Evolutionary conservation across 2,113 vertebrate genomes (phyloP).

Genomic region (Stegastes partitus): DNA sequence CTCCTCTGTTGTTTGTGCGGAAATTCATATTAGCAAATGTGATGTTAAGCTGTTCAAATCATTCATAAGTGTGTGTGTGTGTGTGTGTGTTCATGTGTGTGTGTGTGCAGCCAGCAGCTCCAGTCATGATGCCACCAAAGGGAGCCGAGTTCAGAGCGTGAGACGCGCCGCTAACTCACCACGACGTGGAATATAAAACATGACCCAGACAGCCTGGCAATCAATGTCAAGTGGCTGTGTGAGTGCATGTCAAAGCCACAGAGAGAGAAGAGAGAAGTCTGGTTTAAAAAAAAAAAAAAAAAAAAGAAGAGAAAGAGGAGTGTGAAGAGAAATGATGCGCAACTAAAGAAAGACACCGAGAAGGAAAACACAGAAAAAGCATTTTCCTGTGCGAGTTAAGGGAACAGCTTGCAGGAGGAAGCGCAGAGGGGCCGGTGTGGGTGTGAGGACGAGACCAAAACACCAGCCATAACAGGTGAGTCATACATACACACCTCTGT

Average conservation of each 20-base stretch:
- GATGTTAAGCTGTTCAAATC: conserved; percentile 27
- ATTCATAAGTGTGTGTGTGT: neutral
- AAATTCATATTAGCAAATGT: conserved; percentile 30
- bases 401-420: conserved; percentile 65
- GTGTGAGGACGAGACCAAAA: conserved; percentile 64
- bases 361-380: conserved; percentile 26
- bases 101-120: neutral
- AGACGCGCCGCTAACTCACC: conserved; percentile 35
- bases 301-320: neutral
- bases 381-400: conserved; percentile 39
- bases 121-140: conserved; percentile 30
- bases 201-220: conserved; percentile 59
- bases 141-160: conserved; percentile 15
- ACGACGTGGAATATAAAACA: conserved; percentile 44
- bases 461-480: conserved; percentile 67
- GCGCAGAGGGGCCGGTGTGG: conserved; percentile 57
- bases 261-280: conserved; percentile 2
- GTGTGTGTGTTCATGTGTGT: too few species aligned
- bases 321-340: conserved; percentile 8
- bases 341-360: conserved; percentile 16
- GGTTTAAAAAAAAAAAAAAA: conserved; percentile 18
- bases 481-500: conserved; percentile 59
- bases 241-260: conserved; percentile 25
- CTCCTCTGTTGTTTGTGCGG: conserved; percentile 24
- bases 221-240: conserved; percentile 64